Conservation (phyloP, 2,797 vertebrate species). For the Peromyscus aztecus region DNA sequence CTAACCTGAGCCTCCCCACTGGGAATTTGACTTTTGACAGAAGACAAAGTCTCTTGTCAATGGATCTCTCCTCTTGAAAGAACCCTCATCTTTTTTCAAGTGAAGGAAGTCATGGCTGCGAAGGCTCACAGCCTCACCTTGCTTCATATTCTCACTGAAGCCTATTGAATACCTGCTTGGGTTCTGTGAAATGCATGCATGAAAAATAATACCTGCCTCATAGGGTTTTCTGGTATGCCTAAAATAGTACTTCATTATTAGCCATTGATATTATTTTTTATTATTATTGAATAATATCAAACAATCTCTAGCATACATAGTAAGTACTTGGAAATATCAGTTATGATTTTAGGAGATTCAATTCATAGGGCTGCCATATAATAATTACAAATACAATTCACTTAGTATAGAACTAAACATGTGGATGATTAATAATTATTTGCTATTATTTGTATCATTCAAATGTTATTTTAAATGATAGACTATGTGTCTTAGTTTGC, state of each 20-base stretch:
- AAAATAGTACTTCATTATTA: neutral
- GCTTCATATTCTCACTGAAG: neutral
- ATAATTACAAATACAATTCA: neutral
- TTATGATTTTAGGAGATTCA: neutral
- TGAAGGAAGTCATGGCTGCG: neutral
- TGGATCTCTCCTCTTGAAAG: neutral
- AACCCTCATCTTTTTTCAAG: neutral
- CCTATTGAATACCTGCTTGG: neutral
- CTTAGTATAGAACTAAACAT: neutral
- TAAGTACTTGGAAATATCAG: neutral
- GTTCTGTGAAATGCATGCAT: neutral
- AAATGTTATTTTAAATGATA: neutral
- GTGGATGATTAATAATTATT: neutral
- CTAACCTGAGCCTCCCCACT: neutral
- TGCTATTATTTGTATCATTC: neutral
- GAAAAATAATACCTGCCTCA: neutral
- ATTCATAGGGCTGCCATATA: neutral
- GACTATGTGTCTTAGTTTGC: neutral
- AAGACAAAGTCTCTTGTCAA: neutral
- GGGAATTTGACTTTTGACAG: neutral
- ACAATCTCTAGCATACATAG: neutral
- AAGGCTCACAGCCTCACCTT: neutral
- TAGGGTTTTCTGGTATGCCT: neutral
- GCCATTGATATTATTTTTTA: neutral
- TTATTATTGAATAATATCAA: constrained; percentile 7